These are phyloP conservation scores for Ellobium chinense DNA, from an alignment of 2,888 invertebrate genomes.

Conservation along the genomic window DNA sequence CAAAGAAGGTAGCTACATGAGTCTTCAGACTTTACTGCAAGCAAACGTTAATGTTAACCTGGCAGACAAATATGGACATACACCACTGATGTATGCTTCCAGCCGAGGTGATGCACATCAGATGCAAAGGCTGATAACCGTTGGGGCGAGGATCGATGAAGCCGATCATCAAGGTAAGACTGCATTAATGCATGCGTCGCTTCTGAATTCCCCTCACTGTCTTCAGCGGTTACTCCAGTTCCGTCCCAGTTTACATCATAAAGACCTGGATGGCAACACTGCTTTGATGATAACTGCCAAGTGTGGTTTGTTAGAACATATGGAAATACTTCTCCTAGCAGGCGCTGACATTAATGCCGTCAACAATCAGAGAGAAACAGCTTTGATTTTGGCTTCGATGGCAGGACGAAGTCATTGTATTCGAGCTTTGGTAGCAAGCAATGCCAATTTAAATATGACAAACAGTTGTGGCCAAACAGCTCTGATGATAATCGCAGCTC, in stretches of 20 bases:
- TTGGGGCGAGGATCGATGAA: not conserved
- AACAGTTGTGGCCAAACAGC: not conserved
- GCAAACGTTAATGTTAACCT: not conserved
- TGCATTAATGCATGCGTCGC: constrained; percentile 49
- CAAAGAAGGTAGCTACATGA: too few relatives aligned
- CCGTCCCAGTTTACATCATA: not conserved
- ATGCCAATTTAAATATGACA: not conserved
- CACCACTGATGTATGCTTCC: not conserved
- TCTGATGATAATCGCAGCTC: not conserved
- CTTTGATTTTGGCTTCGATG: too few relatives aligned
- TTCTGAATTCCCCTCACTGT: not conserved
- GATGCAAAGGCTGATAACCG: not conserved
- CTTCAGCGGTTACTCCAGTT: not conserved
- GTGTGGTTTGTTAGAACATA: not conserved
- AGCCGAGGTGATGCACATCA: not conserved
- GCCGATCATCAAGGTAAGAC: constrained; percentile 49
- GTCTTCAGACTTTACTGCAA: too few relatives aligned
- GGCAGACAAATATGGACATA: not conserved
- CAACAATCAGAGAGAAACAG: too few relatives aligned
- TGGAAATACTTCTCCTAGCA: not conserved
- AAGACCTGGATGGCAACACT: not conserved
- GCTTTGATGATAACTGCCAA: not conserved
- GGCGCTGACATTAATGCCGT: not conserved
- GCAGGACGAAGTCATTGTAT: too few relatives aligned
- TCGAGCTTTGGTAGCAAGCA: not conserved